These are phyloP conservation scores for Anagyrus pseudococci DNA, from an alignment of 2,888 invertebrate species.

Conservation along the genomic window DNA sequence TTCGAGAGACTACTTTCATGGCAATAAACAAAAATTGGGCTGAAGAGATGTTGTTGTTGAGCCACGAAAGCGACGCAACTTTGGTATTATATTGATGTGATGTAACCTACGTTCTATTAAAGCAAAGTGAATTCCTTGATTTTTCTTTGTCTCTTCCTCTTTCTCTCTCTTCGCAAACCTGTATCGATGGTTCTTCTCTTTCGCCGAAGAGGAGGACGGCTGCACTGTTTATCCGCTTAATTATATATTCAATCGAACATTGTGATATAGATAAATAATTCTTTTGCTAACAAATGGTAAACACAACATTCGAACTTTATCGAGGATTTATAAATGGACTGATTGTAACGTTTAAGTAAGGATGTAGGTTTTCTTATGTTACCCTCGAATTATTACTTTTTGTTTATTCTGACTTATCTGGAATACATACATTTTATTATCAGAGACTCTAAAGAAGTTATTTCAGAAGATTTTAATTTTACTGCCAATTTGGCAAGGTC, in stretches of 20 bases:
- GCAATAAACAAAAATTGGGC: slow-evolving; percentile 31
- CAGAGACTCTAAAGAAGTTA: too few species aligned
- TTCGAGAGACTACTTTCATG: slow-evolving; percentile 38
- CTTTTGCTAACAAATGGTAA: slow-evolving; percentile 18
- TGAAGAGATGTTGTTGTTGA: too few species aligned
- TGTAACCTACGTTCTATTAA: slow-evolving; percentile 55
- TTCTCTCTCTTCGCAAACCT: slow-evolving; percentile 20
- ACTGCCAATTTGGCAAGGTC: too few species aligned
- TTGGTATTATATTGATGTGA: slow-evolving; percentile 59
- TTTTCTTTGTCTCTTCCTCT: slow-evolving; percentile 34
- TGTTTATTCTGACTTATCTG: neutral
- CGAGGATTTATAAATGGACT: slow-evolving; percentile 9
- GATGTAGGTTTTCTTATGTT: slow-evolving; percentile 6
- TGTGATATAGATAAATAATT: slow-evolving; percentile 34
- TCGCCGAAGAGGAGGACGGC: slow-evolving; percentile 16
- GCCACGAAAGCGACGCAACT: slow-evolving; percentile 53
- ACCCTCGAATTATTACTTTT: slow-evolving; percentile 10
- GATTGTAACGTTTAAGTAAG: slow-evolving; percentile 8
- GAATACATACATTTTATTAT: too few species aligned
- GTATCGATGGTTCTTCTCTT: neutral
- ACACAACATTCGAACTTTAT: slow-evolving; percentile 18
- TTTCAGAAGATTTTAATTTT: too few species aligned
- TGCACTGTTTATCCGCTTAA: slow-evolving; percentile 14
- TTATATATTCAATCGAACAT: slow-evolving; percentile 28
- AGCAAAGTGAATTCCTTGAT: slow-evolving; percentile 45